Evolutionary conservation across 2,888 invertebrate genomes (phyloP), one percentile per base, ranked within the genome.

Genomic region (Lithophane leautieri): DNA sequence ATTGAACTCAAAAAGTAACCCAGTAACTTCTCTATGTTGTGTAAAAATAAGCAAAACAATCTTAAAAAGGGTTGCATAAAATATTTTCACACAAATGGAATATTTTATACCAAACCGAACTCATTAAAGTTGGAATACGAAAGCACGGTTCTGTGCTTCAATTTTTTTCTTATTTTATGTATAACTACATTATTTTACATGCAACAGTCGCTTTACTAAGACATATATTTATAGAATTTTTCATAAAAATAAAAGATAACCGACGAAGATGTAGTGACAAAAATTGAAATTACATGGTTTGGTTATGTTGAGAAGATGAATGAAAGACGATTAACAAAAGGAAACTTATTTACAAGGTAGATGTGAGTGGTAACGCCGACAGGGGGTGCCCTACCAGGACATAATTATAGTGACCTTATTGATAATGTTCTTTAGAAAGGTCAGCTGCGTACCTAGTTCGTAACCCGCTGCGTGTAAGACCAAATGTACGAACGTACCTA

Each of bases 51-150:
- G 22, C 44, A 63, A 54, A 6, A 47, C 9, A 25, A 34, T 62
- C 47, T 56, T n/a, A 68, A 47, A 78, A 70, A 58, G 70, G 70
- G 44, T 78, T 69, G 50, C 61, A 73, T 81, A 81, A 77, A 77
- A 77, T 25, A 67, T 74, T 66, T 47, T 34, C 52, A 50, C 44
- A 52, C 77, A 73, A 81, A 79, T 66, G 61, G 79, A 83, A 82
- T 83, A 82, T 82, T 71, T 83, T 76, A 50, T 58, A 54, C 58
- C 44, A 83, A 82, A 82, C 83, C 72, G 47, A 79, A 83, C 70
- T 82, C 82, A 83, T 83, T 82, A 83, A 76, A 82, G 71, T 69
- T 71, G 73, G n/a, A 83, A 82, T 76, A 79, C 42, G 50, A 76
- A 78, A 69, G 70, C 19, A n/a, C 52, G 14, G 60, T 58, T 67